Base-by-base conservation (phyloP, 1,140 invertebrate species). In the Lethocerus indicus region DNA sequence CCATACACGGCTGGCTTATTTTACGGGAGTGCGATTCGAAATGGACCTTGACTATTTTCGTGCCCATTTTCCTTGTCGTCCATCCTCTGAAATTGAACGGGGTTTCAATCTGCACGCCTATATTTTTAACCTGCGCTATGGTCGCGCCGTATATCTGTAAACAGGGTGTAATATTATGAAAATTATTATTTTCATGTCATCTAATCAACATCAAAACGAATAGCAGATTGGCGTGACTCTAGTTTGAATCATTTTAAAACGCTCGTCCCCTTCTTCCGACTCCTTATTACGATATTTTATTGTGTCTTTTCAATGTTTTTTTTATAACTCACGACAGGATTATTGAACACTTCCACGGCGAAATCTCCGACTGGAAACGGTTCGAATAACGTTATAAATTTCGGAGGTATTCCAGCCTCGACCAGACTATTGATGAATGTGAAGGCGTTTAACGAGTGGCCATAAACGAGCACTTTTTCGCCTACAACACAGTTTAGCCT, bases 401-500 rank as follows among this genome's bases (percentile, higher is more conserved):
- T 52, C 2, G 64, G 60, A 0, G 63, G 51, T 1, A 79, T 50
- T 0, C 75, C 76, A 18, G 69, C 58, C 36, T 71, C 66, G 0
- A 78, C 54, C 2, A 81, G 58, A 1, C 68, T 72, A 7, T 68
- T 64, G 2, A 80, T 57, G 42, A 73, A 74, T 43, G 65, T 68
- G 53, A 75, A 78, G 7, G 71, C 71, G 52, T 78, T 70, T 20
- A 79, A 57, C 51, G 65, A 71, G 29, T 71, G 64, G 1, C 78
- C 78, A 58, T 79, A 78, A 2, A 80, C 67, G 0, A 80, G 59
- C 21, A 80, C 68, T 47, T 50, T 53, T 14, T 45, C 54, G 43
- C 13, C 12, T 24, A 14, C 9, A 26, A 39, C 37, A 40, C 18
- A 47, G 32, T 16, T 5, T 16, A 29, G 32, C 4, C 7, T 26